Base-by-base conservation (phyloP, 2,888 invertebrate genomes). In the Chouioia cunea region DNA sequence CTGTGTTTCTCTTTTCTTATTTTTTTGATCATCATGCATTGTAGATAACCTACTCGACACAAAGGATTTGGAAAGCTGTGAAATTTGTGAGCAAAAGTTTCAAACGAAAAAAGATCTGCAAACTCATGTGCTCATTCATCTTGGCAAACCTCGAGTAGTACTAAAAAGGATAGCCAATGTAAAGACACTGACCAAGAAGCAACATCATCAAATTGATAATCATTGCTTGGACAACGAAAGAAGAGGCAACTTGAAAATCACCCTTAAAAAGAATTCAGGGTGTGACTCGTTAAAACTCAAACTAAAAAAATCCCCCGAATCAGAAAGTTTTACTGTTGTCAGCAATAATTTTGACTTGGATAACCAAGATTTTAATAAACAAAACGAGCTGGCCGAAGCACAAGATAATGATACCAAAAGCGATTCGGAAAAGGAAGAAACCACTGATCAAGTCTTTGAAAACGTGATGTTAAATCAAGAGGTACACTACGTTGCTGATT, bases 391-490 rank as follows among this genome's bases (percentile, higher is more conserved):
- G 82, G 83, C 81, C 76, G 82, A 79, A 64, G 73, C 76, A 67
- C 77, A 64, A 75, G 81, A 77, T 73, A 80, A 84, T 84, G 84
- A 82, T 70, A 76, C 76, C 43, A 80, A 77, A 76, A 78, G 80
- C 64, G 79, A 78, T 20, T 76, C 80, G 76, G 77, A 79, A 72
- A 75, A 74, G 70, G 82, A 82, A 66, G 75, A 78, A 66, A 76
- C 79, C 48, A 74, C 76, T 60, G 76, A 83, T 71, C 77, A 79
- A 69, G 69, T 80, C 20, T 83, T 79, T 54, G 82, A 84, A 77
- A 81, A 85, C 78, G 83, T 84, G 80, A 85, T 82, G 76, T 77
- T 82, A 22, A 82, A 83, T 68, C 81, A 84, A 76, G 79, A 80
- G 79, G 84, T 83, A 75, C 18, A 43, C 1, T 36, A 15, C 18